phyloP scores from a whole-genome alignment of 2,113 vertebrate species.

The Alces alces region DNA sequence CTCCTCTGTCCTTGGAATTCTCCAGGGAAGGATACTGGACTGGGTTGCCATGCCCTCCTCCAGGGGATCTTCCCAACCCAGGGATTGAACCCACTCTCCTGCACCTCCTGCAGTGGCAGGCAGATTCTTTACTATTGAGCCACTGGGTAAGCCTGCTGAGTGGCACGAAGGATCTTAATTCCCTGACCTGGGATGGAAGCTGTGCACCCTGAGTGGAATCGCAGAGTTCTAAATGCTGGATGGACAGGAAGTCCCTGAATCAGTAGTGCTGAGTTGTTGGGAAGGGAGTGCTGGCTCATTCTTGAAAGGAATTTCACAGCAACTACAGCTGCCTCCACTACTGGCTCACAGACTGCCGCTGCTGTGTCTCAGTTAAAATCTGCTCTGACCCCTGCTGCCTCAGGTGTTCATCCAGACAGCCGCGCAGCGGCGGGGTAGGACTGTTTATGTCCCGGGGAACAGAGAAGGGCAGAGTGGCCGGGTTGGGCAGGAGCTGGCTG shows the following conservation, averaged over 20 bases:
- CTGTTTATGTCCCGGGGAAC: too few relatives aligned
- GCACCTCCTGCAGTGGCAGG: neutral
- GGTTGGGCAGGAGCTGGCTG: neutral
- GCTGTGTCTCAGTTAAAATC: neutral
- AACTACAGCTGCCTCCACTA: neutral
- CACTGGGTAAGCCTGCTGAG: neutral
- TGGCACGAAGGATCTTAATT: neutral
- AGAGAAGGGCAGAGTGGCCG: too few relatives aligned
- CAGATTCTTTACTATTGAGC: neutral
- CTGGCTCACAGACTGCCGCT: neutral
- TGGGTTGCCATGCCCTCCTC: neutral
- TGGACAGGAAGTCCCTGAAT: neutral
- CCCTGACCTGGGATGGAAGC: neutral
- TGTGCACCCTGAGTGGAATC: accelerated
- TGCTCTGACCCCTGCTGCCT: neutral
- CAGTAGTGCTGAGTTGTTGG: neutral
- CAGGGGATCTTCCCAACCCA: neutral
- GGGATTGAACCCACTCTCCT: neutral
- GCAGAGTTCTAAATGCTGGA: neutral
- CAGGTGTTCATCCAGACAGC: neutral
- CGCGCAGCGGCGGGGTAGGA: accelerated
- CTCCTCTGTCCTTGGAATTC: neutral
- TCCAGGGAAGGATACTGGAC: neutral
- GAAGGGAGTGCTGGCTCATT: neutral
- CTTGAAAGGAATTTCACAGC: neutral